These are phyloP conservation scores for Heterochromis multidens DNA, from an alignment of 2,113 vertebrate genomes.

Conservation along the genomic window DNA sequence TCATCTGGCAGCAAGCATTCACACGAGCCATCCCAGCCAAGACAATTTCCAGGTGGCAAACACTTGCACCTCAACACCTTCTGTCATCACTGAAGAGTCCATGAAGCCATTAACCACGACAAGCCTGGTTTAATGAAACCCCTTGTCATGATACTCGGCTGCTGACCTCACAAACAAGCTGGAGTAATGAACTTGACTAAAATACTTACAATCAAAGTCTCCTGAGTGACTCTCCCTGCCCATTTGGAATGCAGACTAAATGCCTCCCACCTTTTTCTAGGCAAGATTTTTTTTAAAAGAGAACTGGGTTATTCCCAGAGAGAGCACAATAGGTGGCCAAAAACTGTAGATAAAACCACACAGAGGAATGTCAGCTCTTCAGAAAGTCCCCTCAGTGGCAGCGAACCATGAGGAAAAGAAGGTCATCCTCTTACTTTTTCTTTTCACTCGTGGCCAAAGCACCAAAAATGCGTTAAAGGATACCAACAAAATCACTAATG, in stretches of 20 bases:
- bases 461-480: neutral
- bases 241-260: slow-evolving; percentile 23
- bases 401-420: slow-evolving; percentile 11
- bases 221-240: slow-evolving; percentile 3
- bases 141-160: neutral
- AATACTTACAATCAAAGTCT: slow-evolving; percentile 23
- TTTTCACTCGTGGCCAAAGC: neutral
- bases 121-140: neutral
- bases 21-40: neutral
- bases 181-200: slow-evolving; percentile 15
- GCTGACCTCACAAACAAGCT: neutral
- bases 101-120: neutral
- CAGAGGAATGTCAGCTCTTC: slow-evolving; percentile 7
- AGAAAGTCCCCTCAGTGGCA: neutral
- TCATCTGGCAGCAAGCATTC: neutral
- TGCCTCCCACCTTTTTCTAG: slow-evolving; percentile 4
- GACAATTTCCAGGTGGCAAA: neutral
- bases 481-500: neutral
- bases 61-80: neutral
- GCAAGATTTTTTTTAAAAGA: neutral
- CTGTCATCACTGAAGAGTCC: neutral
- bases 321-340: slow-evolving; percentile 1
- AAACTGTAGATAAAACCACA: slow-evolving; percentile 22
- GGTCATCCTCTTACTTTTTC: neutral
- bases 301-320: slow-evolving; percentile 29